phyloP scores from a whole-genome alignment of 2,888 invertebrate genomes.

The Acleris cristana region DNA sequence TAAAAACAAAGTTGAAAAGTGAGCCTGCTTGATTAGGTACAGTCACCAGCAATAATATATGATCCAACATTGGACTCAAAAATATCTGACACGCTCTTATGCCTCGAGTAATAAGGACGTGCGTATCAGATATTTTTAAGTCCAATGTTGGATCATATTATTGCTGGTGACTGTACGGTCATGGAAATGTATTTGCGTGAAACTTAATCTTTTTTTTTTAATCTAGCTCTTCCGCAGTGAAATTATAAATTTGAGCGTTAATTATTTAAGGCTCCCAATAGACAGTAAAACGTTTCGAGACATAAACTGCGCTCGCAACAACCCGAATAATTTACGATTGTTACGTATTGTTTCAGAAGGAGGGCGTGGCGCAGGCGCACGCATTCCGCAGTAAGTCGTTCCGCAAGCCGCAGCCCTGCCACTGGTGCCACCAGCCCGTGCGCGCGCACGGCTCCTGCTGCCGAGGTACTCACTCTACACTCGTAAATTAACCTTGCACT shows the following conservation, averaged over 20 bases:
- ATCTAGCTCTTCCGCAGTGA: too few species aligned
- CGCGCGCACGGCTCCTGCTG: constrained; percentile 90
- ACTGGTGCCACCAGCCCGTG: constrained; percentile 91
- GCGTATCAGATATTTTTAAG: too few species aligned
- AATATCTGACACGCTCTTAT: too few species aligned
- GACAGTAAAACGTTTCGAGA: background rate
- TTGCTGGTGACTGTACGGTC: too few species aligned
- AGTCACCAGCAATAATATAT: too few species aligned
- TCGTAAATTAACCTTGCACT: background rate
- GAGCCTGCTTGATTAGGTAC: too few species aligned
- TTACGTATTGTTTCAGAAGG: constrained; percentile 83
- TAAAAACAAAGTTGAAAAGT: too few species aligned
- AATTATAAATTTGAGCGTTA: background rate
- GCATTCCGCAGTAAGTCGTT: constrained; percentile 90
- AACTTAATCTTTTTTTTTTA: too few species aligned
- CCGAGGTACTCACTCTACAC: constrained; percentile 84
- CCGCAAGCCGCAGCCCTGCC: constrained; percentile 89
- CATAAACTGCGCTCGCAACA: constrained; percentile 1
- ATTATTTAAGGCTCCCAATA: background rate
- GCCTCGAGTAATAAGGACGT: too few species aligned
- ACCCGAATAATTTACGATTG: constrained; percentile 19
- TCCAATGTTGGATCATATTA: too few species aligned
- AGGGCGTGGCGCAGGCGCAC: constrained; percentile 87
- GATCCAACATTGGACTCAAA: too few species aligned
- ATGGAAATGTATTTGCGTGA: too few species aligned